These are phyloP conservation scores for Trichosurus vulpecula DNA, from an alignment of 2,797 vertebrate genomes.

Conservation along the genomic window DNA sequence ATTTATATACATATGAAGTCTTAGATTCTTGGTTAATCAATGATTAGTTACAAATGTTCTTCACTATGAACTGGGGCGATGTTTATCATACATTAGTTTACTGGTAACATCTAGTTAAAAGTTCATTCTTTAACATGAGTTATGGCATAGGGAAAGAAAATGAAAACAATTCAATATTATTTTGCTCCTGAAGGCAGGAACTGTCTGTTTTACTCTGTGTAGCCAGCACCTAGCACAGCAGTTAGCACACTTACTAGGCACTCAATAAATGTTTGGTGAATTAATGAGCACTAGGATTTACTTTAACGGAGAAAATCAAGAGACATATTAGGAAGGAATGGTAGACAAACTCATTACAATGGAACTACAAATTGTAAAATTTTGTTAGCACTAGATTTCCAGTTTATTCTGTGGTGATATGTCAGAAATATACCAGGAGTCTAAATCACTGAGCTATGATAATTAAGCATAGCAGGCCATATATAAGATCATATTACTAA, in stretches of 20 bases:
- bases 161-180: neutral
- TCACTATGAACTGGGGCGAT: neutral
- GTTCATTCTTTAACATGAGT: neutral
- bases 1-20: neutral
- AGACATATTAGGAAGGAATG: neutral
- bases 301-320: neutral
- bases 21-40: neutral
- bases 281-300: neutral
- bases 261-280: neutral
- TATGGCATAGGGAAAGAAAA: neutral
- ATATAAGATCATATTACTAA: neutral
- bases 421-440: constrained; percentile 69
- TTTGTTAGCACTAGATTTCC: constrained; percentile 67
- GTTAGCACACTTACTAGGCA: neutral
- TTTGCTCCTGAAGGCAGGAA: constrained; percentile 31
- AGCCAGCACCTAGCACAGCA: neutral
- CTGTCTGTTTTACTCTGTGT: neutral
- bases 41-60: neutral
- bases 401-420: constrained; percentile 56
- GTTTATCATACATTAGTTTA: neutral
- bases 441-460: constrained; percentile 71
- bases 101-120: neutral
- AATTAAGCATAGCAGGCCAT: constrained; percentile 70
- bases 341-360: neutral
- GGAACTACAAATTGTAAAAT: constrained; percentile 44